Conservation (phyloP, 2,113 vertebrate genomes). For the Gallinago jamesoni region DNA sequence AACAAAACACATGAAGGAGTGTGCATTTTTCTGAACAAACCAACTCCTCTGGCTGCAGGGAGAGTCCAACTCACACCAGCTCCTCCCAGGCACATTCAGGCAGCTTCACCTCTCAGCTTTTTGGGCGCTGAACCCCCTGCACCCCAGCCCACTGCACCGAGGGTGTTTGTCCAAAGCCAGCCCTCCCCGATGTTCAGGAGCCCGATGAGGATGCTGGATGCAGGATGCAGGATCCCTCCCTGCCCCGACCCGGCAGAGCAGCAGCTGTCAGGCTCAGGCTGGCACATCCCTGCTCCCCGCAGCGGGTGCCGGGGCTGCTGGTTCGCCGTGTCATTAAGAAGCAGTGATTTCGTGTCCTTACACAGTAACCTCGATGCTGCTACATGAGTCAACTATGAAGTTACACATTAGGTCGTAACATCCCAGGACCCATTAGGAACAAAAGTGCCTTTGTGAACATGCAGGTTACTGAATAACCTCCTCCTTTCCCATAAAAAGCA, state of each 20-base stretch:
- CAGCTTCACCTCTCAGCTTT: background rate
- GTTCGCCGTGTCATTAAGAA: background rate
- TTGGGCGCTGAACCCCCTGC: background rate
- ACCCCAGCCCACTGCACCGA: background rate
- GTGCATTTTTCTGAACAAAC: background rate
- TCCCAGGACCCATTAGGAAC: constrained; percentile 67
- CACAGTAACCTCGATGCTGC: constrained; percentile 25
- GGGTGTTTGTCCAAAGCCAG: background rate
- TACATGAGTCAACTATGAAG: constrained; percentile 60
- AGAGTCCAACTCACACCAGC: fast-evolving
- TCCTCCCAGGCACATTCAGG: background rate
- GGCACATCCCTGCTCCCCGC: background rate
- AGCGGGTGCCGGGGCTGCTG: background rate
- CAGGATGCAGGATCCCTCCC: background rate
- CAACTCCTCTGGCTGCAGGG: background rate
- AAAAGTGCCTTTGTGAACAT: constrained; percentile 68
- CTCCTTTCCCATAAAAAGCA: constrained; percentile 33
- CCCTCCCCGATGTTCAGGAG: fast-evolving
- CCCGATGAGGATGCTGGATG: no score
- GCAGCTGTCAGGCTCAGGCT: background rate
- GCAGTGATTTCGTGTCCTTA: constrained; percentile 47
- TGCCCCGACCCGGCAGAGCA: background rate
- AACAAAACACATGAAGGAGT: background rate
- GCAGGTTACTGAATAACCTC: constrained; percentile 62
- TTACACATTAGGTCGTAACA: constrained; percentile 75